Evolutionary conservation across 2,888 invertebrate species (phyloP).

Genomic region (Ischnus inquisitorius): DNA sequence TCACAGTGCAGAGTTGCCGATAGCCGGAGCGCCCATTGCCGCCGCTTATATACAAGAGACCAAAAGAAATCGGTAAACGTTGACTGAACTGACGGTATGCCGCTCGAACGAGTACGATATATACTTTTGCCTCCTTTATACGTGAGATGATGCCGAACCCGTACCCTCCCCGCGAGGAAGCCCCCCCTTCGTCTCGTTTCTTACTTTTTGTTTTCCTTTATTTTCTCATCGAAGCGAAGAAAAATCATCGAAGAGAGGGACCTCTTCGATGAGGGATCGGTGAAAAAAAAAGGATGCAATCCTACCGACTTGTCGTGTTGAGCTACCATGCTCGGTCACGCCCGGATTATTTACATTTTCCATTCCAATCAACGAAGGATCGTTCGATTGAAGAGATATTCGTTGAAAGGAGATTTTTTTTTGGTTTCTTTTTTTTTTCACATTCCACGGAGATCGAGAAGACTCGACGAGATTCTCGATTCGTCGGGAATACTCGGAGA

Average conservation of each 20-base stretch:
- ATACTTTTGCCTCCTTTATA: slow-evolving; percentile 54
- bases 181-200: neutral
- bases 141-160: slow-evolving; percentile 24
- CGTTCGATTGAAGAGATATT: slow-evolving; percentile 45
- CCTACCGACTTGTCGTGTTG: slow-evolving; percentile 28
- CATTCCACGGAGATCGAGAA: neutral
- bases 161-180: neutral
- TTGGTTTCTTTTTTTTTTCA: slow-evolving; percentile 7
- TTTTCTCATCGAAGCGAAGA: neutral
- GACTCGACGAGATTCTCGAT: neutral
- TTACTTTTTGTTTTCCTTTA: neutral
- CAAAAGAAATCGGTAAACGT: slow-evolving; percentile 68
- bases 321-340: slow-evolving; percentile 76
- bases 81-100: slow-evolving; percentile 67
- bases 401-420: slow-evolving; percentile 3
- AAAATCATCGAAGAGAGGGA: too few relatives aligned
- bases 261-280: neutral
- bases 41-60: slow-evolving; percentile 3
- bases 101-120: slow-evolving; percentile 47
- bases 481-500: neutral
- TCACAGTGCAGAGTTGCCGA: slow-evolving; percentile 27
- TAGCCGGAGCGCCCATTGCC: slow-evolving; percentile 37
- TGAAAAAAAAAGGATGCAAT: slow-evolving; percentile 17
- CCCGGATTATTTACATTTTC: slow-evolving; percentile 77
- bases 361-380: slow-evolving; percentile 67